Percentiles rank a stretch among this genome's conserved stretches.
Conservation (phyloP, 2,888 invertebrate species). For the Pecten maximus region DNA sequence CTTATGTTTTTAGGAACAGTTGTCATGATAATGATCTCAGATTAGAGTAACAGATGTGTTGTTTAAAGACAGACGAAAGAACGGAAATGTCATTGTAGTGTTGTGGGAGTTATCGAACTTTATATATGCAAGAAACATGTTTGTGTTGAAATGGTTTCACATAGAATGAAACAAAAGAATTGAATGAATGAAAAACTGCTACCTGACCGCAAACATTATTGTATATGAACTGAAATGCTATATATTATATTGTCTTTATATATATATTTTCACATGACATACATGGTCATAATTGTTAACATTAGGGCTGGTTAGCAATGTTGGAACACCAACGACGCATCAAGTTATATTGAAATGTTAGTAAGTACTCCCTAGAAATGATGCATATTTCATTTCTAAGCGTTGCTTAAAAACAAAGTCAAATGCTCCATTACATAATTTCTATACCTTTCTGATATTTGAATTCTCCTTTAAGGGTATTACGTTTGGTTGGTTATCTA, state of each 20-base stretch:
- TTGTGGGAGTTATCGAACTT: neutral
- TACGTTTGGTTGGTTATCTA: no score
- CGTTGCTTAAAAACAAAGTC: no score
- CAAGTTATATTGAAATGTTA: no score
- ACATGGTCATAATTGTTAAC: no score
- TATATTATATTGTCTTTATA: neutral
- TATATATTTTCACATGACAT: no score
- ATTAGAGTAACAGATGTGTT: neutral
- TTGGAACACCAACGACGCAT: no score
- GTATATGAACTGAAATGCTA: neutral
- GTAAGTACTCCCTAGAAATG: no score
- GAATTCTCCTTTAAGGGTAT: no score
- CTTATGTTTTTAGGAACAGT: neutral
- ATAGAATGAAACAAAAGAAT: neutral
- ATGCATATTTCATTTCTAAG: no score
- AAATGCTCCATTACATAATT: no score
- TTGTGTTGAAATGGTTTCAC: neutral
- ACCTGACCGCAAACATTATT: neutral
- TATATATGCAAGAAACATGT: neutral
- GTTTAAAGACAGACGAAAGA: neutral
- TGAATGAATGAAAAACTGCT: slow-evolving; percentile 13
- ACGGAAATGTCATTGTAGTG: neutral
- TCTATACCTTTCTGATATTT: no score
- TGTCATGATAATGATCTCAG: neutral
- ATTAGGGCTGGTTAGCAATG: no score